Evolutionary conservation across 2,888 invertebrate species (phyloP), one percentile per base, ranked within the genome.

Genomic region (Cephus pygmeus): DNA sequence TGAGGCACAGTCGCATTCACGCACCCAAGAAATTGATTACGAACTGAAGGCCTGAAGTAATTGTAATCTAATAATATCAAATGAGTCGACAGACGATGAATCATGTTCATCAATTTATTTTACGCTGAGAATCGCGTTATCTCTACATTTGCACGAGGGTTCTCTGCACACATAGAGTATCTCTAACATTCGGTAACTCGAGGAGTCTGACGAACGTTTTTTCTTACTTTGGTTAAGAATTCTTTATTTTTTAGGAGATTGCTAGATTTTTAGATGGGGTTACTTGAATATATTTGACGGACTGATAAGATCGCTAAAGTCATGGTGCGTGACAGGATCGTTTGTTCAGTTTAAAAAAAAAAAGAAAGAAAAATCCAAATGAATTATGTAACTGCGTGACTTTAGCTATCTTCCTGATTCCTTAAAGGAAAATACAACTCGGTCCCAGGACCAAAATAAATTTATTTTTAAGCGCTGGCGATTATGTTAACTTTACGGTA

Each of bases 1-100:
- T 94, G 80, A 92, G 96, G 6, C 96, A 96, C 80, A 91, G 91
- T 83, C 90, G 91, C 73, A 91, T 91, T 77, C 91, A 91, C 76
- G 91, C 91, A 69, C 90, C 91, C 4, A 91, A 91, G 81, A 87
- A 88, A 76, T 82, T 85, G 40, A 78, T 85, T 76, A 81, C 75
- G 30, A 56, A 36, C 30, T 73, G 36, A 78, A 75, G 56, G 1
- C 56, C 6, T 2, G 23, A 15, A 23, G 9, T 56, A 56, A 56
- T 56, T 56, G 56, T 56, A 56, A 56, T 56, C 56, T 56, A 9
- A 56, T 23, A 56, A 56, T 56, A 23, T 6, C 6, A 56, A 56
- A 6, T 1, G 23, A 56, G 9, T 23, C 56, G 9, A 15, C 23
- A 2, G 56, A 23, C 56, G 23, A 15, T 23, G 56, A 56, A 56